A percentile compares a stretch with the other conserved stretches of the same genome.
These are phyloP conservation scores for Lamellibrachia luymesi DNA, from an alignment of 1,140 invertebrate genomes.

Conservation along the genomic window DNA sequence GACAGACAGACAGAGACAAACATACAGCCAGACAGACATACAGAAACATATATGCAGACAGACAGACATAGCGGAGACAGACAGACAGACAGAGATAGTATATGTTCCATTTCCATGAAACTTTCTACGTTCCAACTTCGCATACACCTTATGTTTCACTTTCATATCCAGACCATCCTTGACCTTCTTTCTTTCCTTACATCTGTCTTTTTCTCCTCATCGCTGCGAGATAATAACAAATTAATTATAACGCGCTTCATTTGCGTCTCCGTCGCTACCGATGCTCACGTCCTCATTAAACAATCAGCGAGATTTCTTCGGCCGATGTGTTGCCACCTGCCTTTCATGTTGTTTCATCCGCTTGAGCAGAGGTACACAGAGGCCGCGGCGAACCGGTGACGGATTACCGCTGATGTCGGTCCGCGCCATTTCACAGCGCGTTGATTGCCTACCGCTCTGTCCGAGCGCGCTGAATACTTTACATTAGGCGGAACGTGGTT, in stretches of 20 bases:
- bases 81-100: not conserved
- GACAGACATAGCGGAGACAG: not conserved
- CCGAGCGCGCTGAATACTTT: not conserved
- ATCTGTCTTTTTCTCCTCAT: not conserved
- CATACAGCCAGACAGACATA: not conserved
- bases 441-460: not conserved
- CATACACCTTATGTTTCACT: not conserved
- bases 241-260: not conserved
- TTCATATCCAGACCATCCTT: not conserved
- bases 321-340: not conserved
- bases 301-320: not conserved
- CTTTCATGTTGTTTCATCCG: not conserved
- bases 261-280: not conserved
- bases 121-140: not conserved
- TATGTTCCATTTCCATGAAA: not conserved
- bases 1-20: not conserved
- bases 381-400: not conserved
- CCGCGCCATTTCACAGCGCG: not conserved
- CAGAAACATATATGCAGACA: not conserved
- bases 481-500: not conserved
- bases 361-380: not conserved
- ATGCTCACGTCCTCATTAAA: not conserved
- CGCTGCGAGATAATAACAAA: not conserved
- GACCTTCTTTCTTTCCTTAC: not conserved
- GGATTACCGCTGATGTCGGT: not conserved